Evolutionary conservation across 2,888 invertebrate species (phyloP).

Genomic region (Drosophila aldrichi): DNA sequence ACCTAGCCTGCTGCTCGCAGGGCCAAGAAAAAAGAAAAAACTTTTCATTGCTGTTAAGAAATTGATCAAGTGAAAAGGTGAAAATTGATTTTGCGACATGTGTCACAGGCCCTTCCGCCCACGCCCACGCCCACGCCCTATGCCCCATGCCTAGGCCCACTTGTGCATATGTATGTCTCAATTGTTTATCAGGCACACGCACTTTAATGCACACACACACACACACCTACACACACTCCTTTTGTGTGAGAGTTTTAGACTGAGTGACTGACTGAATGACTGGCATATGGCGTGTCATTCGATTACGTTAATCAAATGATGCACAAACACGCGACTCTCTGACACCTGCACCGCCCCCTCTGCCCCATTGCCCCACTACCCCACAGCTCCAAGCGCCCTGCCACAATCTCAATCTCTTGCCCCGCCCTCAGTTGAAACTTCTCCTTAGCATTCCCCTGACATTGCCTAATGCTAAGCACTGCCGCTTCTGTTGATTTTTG

Average conservation of each 20-base stretch:
- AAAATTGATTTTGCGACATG: slow-evolving; percentile 81
- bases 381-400: background rate
- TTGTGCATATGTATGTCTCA: slow-evolving; percentile 51
- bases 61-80: slow-evolving; percentile 81
- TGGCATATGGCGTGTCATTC: slow-evolving; percentile 77
- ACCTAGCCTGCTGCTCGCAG: background rate
- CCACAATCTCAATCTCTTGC: slow-evolving; percentile 8
- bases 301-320: slow-evolving; percentile 80
- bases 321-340: slow-evolving; percentile 51
- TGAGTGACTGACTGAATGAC: slow-evolving; percentile 51
- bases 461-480: slow-evolving; percentile 49
- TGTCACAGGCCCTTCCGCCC: slow-evolving; percentile 38
- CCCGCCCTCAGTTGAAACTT: background rate
- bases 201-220: slow-evolving; percentile 26
- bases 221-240: background rate
- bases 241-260: slow-evolving; percentile 4
- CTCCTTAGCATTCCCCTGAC: slow-evolving; percentile 33
- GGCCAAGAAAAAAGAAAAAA: slow-evolving; percentile 40
- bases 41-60: slow-evolving; percentile 79
- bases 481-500: slow-evolving; percentile 62
- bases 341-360: background rate
- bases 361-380: background rate
- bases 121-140: background rate
- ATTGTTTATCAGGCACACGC: slow-evolving; percentile 68
- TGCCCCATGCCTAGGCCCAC: background rate